Conservation (phyloP, 2,888 invertebrate species). For the Erebia palarica region DNA sequence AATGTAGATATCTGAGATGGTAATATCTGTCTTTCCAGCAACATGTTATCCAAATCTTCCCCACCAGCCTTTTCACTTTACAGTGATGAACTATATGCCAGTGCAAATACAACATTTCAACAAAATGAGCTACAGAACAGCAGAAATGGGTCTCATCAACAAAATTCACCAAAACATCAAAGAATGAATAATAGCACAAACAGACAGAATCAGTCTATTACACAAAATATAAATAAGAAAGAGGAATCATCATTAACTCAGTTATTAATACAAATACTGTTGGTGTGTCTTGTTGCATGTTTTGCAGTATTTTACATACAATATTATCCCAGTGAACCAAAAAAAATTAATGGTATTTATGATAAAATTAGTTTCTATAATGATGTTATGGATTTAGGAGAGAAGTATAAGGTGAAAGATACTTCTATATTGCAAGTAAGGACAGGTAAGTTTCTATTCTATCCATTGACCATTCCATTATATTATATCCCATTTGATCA, state of each 20-base stretch:
- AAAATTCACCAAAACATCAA: slow-evolving; percentile 10
- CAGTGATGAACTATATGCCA: slow-evolving; percentile 56
- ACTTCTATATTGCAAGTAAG: slow-evolving; percentile 63
- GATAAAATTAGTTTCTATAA: slow-evolving; percentile 58
- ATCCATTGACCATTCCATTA: neutral
- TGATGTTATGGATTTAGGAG: slow-evolving; percentile 58
- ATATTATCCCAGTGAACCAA: slow-evolving; percentile 12
- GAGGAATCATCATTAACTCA: neutral
- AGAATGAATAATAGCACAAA: slow-evolving; percentile 15
- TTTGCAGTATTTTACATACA: neutral
- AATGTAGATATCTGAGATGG: slow-evolving; percentile 52
- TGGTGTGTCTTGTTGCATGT: neutral
- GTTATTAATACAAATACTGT: slow-evolving; percentile 1
- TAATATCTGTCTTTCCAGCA: slow-evolving; percentile 68
- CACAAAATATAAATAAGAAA: neutral
- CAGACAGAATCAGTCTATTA: neutral
- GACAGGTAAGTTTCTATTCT: slow-evolving; percentile 55
- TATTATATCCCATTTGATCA: no score
- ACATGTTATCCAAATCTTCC: slow-evolving; percentile 65
- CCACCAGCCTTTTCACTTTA: slow-evolving; percentile 65
- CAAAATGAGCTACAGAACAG: slow-evolving; percentile 25
- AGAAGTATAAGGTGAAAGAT: slow-evolving; percentile 61
- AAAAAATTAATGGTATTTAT: slow-evolving; percentile 41
- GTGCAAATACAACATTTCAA: slow-evolving; percentile 2
- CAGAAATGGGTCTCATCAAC: slow-evolving; percentile 19